These are phyloP conservation scores for Harlomillsia oculata DNA, from an alignment of 1,140 invertebrate species.

Conservation along the genomic window DNA sequence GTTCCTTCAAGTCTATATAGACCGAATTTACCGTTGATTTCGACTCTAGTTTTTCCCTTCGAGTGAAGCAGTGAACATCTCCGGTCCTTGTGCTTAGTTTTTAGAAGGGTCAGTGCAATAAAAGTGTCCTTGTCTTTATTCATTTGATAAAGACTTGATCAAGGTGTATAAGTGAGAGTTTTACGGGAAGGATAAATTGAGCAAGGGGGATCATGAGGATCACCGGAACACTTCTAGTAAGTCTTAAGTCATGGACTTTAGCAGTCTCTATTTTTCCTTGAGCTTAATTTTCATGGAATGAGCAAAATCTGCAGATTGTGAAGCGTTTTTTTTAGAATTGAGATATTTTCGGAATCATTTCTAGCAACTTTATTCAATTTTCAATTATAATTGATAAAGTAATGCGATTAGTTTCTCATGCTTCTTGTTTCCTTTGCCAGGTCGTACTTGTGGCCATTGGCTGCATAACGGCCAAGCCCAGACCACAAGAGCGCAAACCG, in stretches of 20 bases:
- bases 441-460: background rate
- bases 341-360: background rate
- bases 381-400: background rate
- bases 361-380: background rate
- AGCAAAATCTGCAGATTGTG: background rate
- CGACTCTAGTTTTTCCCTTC: constrained; percentile 1
- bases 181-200: background rate
- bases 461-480: constrained; percentile 2
- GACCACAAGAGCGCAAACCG: constrained; percentile 7
- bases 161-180: background rate
- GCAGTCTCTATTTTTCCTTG: background rate
- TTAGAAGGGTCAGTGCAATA: background rate
- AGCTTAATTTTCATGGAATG: background rate
- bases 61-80: background rate
- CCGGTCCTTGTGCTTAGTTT: background rate
- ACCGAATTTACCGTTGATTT: constrained; percentile 6
- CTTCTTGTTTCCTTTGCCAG: background rate
- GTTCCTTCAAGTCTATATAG: constrained; percentile 14
- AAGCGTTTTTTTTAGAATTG: background rate
- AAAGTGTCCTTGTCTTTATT: background rate
- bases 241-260: background rate
- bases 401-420: background rate
- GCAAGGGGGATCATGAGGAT: constrained; percentile 4
- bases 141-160: background rate
- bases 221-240: constrained; percentile 7